Base-by-base conservation (phyloP, 2,113 vertebrate genomes). In the Nestor notabilis region DNA sequence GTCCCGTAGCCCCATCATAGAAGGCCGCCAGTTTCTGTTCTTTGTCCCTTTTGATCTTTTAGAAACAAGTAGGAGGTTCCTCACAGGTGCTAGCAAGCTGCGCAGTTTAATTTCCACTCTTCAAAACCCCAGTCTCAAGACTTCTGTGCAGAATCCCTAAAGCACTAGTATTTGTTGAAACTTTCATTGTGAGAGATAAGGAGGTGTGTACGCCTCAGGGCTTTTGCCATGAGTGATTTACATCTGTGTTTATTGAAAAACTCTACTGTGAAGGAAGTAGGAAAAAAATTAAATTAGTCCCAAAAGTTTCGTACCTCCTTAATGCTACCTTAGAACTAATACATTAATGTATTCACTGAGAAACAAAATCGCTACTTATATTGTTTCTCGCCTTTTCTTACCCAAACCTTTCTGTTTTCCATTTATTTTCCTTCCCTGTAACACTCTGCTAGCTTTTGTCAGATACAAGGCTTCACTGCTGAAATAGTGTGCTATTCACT, bases 401-500 rank as follows among this genome's bases (percentile, higher is more conserved):
- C 39, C 33, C 64, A 92, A 63, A 55, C 44, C 60, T 90, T 55
- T 89, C 55, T 66, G 5, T 86, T 81, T 93, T 80, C 75, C 33
- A 70, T 90, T 90, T 92, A 53, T 85, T 83, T 23, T 70, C 41
- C 61, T 37, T 35, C 53, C 71, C 55, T n/a, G 39, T 28, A 77
- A 82, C 46, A 70, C 78, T 70, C 0, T 66, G 41, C 63, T 85
- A 55, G 52, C 25, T 95, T 52, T 91, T 95, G 95, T 96, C 95
- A 91, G 84, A 19, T 52, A 77, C 82, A 85, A 89, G 90, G 87
- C 75, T 90, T 71, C 43, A 11, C 58, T 77, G 47, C 82, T 90
- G 83, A 85, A 96, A 87, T 96, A 97, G 91, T 69, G 25, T 8
- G 4, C 75, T 80, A 49, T 91, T 94, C 70, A 83, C 91, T 90